Conservation (phyloP, 1,140 invertebrate genomes). For the Temnothorax nylanderi region DNA sequence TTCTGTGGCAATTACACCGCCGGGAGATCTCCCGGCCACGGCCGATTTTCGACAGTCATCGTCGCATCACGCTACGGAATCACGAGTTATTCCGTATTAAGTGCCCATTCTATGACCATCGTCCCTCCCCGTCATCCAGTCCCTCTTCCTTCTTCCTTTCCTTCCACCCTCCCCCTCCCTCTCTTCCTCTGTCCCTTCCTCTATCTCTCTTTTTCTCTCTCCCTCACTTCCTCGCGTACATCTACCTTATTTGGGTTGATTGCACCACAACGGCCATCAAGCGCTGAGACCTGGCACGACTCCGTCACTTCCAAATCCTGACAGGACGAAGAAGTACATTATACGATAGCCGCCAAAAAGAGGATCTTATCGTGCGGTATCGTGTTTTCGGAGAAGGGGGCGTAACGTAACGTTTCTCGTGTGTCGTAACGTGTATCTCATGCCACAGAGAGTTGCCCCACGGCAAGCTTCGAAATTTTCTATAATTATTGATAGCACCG, state of each 20-base stretch:
- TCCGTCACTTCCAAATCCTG: conserved; percentile 62
- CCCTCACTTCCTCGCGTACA: conserved; percentile 32
- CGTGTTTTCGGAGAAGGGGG: conserved; percentile 65
- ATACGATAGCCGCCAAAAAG: conserved; percentile 35
- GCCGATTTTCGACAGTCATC: conserved; percentile 68
- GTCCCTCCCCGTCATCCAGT: conserved; percentile 16
- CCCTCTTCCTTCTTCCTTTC: background rate
- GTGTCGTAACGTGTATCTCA: conserved; percentile 39
- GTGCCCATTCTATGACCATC: conserved; percentile 68
- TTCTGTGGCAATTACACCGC: conserved; percentile 48
- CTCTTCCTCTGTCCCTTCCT: background rate
- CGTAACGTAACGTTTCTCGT: conserved; percentile 47
- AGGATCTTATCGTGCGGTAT: conserved; percentile 59
- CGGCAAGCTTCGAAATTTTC: conserved; percentile 30
- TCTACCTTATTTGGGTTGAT: conserved; percentile 70
- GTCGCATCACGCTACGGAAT: conserved; percentile 55
- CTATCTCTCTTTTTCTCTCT: conserved; percentile 8
- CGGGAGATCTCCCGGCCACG: conserved; percentile 25
- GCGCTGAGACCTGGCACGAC: conserved; percentile 35
- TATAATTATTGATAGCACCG: conserved; percentile 38
- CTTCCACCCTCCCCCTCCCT: background rate
- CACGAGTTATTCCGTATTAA: conserved; percentile 73
- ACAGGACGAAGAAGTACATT: conserved; percentile 60
- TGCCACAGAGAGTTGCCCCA: background rate
- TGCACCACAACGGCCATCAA: conserved; percentile 70